Evolutionary conservation across 1,140 invertebrate genomes (phyloP).

Genomic region (Hetaerina americana): DNA sequence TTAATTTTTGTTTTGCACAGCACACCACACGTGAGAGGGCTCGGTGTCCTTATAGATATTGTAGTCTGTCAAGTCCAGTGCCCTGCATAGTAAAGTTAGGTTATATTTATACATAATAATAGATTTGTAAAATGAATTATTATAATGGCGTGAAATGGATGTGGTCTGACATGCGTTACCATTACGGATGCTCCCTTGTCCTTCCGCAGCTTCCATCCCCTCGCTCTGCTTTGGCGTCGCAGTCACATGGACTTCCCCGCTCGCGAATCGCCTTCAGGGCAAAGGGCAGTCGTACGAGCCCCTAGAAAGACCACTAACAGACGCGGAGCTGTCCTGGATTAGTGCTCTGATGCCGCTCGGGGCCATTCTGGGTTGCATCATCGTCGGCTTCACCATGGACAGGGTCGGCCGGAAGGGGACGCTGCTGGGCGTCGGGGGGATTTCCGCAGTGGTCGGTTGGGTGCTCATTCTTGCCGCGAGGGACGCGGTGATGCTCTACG

Average conservation of each 20-base stretch:
- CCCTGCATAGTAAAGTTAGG: no score
- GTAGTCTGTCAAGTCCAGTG: no score
- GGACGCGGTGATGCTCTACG: background rate
- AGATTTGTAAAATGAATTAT: no score
- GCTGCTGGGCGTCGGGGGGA: background rate
- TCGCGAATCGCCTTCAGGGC: constrained; percentile 26
- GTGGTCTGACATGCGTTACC: no score
- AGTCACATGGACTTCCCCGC: constrained; percentile 44
- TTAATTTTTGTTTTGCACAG: no score
- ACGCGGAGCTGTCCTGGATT: constrained; percentile 48
- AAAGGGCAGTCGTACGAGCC: constrained; percentile 30
- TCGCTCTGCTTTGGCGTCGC: constrained; percentile 24
- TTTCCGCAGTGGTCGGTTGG: background rate
- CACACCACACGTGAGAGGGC: no score
- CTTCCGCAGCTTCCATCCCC: constrained; percentile 24
- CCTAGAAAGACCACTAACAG: constrained; percentile 31
- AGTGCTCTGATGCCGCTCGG: constrained; percentile 39
- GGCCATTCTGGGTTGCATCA: constrained; percentile 29
- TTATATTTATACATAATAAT: no score
- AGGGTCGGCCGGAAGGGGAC: constrained; percentile 10
- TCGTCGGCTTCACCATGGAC: constrained; percentile 25
- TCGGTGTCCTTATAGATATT: no score
- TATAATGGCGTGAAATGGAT: no score
- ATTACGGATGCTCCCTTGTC: no score
- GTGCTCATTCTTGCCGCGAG: background rate